Evolutionary conservation across 2,888 invertebrate genomes (phyloP), one percentile per base, ranked within the genome.

Genomic region (Cistogaster globosa): DNA sequence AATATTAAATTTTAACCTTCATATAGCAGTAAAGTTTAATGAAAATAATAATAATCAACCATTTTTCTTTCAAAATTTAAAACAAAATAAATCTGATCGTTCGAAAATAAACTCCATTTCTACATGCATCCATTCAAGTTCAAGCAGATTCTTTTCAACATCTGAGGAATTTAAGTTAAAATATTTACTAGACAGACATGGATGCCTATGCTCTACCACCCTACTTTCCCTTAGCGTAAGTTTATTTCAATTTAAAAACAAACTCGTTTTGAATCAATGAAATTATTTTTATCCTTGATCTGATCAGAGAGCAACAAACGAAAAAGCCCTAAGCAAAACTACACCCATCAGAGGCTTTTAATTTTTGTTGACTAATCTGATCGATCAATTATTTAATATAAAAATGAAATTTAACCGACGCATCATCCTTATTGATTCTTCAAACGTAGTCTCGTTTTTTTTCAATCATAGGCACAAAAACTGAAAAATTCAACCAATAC

Each of bases 201-300:
- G 89, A 90, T 87, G 89, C 89, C 63, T 90, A 90, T 63, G 88
- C 89, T 38, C 79, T 90, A 69, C 89, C 89, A 32, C 89, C 89
- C 32, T 90, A 90, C 72, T 89, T 90, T 84, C 89, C 89, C 65
- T 72, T 90, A 65, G 89, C 89, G 89, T 90, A 87, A 90, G 89
- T 89, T 14, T 1, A 18, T 12, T 22, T 22, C 1, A 48, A 5
- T 58, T 42, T 32, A 45, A 45, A 14, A 11, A 42, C 14, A 20
- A 38, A 42, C 3, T 42, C 2, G 1, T 42, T 53, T 53, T 14
- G 8, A 12, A 12, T 1, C 12, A 45, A 12, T 45, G 14, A 48
- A 16, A 48, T 12, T 16, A 48, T 48, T 48, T 48, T 2, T 4
- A 48, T 6, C 16, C 12, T 53, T 53, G n/a, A 53, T 51, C 36